Percentiles rank a stretch among this genome's conserved stretches.
Conservation (phyloP, 1,140 invertebrate genomes). For the Scaptomyza graminum region DNA sequence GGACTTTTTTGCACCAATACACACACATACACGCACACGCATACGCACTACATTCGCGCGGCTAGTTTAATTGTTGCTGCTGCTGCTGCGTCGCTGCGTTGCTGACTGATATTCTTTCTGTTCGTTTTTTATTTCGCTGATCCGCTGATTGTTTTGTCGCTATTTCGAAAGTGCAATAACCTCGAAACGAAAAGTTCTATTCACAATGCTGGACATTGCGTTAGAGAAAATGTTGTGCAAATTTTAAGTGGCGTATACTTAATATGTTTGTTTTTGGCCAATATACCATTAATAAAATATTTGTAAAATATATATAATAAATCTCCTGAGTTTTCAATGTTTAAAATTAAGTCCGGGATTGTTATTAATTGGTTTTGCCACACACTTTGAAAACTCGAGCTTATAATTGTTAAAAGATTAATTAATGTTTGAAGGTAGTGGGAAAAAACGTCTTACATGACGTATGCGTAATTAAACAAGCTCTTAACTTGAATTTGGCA, state of each 20-base stretch:
- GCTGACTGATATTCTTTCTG: constrained; percentile 47
- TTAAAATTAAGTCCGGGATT: too few relatives aligned
- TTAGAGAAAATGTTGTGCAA: constrained; percentile 24
- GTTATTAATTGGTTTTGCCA: too few relatives aligned
- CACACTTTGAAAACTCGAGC: too few relatives aligned
- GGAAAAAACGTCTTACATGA: too few relatives aligned
- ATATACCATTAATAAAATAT: not conserved
- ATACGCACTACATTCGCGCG: constrained; percentile 18
- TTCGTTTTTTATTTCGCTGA: constrained; percentile 42
- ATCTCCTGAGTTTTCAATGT: too few relatives aligned
- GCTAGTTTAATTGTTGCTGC: constrained; percentile 58
- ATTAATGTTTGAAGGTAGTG: too few relatives aligned
- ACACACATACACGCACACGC: constrained; percentile 7
- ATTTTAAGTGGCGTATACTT: constrained; percentile 56
- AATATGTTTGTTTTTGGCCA: constrained; percentile 18
- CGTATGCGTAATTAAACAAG: too few relatives aligned
- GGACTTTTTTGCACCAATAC: constrained; percentile 70
- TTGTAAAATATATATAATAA: too few relatives aligned
- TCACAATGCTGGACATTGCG: constrained; percentile 25
- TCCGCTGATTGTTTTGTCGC: constrained; percentile 32
- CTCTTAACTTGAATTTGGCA: too few relatives aligned
- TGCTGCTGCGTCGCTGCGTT: constrained; percentile 43
- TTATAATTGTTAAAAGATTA: too few relatives aligned
- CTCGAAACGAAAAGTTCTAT: constrained; percentile 54
- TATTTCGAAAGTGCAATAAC: constrained; percentile 78